A percentile compares a stretch with the other conserved stretches of the same genome.
phyloP scores from a whole-genome alignment of 1,140 invertebrate genomes.

The Stegodyphus mimosarum region DNA sequence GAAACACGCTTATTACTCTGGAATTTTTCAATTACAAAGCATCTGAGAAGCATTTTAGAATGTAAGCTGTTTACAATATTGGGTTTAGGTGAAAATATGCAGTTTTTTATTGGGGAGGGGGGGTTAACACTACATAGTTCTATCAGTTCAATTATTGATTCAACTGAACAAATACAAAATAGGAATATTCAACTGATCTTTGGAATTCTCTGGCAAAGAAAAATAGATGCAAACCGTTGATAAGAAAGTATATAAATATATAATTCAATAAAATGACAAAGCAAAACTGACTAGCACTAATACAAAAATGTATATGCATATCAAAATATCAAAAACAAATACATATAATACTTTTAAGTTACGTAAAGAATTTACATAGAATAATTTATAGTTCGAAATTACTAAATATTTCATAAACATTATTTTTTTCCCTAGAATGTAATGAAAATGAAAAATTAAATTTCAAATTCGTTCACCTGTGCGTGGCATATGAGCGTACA shows the following conservation, averaged over 20 bases:
- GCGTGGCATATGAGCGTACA: background rate
- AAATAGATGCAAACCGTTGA: background rate
- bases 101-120: background rate
- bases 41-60: background rate
- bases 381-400: background rate
- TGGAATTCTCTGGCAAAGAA: background rate
- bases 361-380: background rate
- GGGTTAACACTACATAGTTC: background rate
- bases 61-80: too few species aligned
- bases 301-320: background rate
- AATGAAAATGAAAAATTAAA: too few species aligned
- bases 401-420: background rate
- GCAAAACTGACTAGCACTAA: background rate
- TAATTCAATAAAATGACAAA: background rate
- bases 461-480: background rate
- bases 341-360: background rate
- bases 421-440: background rate
- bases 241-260: background rate
- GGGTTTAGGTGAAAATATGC: background rate
- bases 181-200: background rate
- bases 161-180: background rate
- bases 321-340: background rate
- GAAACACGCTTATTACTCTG: background rate
- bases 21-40: background rate
- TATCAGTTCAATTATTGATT: background rate